Evolutionary conservation across 2,797 vertebrate species (phyloP), one percentile per base, ranked within the genome.

Genomic region (Alfaro cultratus): DNA sequence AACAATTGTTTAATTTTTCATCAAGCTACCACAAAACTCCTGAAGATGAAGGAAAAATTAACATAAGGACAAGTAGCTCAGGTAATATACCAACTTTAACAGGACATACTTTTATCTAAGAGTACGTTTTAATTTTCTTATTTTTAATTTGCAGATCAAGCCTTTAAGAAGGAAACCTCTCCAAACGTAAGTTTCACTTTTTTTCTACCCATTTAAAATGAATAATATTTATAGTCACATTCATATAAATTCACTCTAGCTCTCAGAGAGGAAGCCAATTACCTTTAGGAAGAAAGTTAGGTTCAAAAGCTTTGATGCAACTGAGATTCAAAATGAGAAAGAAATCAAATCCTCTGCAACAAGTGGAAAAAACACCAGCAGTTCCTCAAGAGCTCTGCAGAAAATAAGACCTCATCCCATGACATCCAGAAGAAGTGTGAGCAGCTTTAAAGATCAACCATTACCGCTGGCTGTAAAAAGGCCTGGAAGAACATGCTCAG

Each of bases 221-320:
- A 67, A 77, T 51, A n/a, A 76, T 9, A 43, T 39, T 78, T 34
- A 21, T 34, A 2, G 7, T 72, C 4, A 72, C 55, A 6, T 18
- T 75, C 0, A 23, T 74, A 11, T 74, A 3, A 29, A 39, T 77
- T 70, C 83, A 1, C 83, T 84, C 49, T 75, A 94, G 93, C 57
- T 84, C 43, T 60, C 10, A 36, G 77, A 53, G 45, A 85, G 75
- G 75, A 91, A 46, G 60, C 26, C 47, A 0, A 73, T 92, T 34
- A 36, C 72, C n/a, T 89, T 47, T 83, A 94, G 85, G 83, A 95
- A 95, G 84, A 90, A 81, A 79, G 94, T 95, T 1, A 86, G 55
- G 0, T 95, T 95, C 70, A 91, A 83, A 79, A 93, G 86, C 55
- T 89, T 91, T 47, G n/a, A 89, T 8, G 29, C 53, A 31, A n/a